phyloP scores from a whole-genome alignment of 2,797 vertebrate species.

The Lepilemur ruficaudatus region DNA sequence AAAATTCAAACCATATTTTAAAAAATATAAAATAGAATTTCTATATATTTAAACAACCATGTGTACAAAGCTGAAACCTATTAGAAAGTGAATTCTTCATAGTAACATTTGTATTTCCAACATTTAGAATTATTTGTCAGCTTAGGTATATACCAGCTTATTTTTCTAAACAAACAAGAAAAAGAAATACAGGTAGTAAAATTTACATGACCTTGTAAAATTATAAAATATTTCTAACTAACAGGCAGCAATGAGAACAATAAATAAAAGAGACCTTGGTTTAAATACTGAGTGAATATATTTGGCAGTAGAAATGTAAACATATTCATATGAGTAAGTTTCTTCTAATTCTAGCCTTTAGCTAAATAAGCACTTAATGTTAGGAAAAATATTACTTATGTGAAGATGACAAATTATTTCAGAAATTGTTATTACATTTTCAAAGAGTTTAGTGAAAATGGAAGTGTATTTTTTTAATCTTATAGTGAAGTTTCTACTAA shows the following conservation, averaged over 20 bases:
- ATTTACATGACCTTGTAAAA: background rate
- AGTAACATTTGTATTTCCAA: background rate
- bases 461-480: background rate
- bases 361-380: background rate
- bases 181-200: background rate
- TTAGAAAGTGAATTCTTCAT: background rate
- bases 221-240: background rate
- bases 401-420: background rate
- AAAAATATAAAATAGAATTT: background rate
- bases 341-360: background rate
- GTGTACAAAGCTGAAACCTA: background rate
- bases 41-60: background rate
- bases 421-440: background rate
- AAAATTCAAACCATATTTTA: background rate
- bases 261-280: background rate
- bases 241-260: background rate
- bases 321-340: background rate
- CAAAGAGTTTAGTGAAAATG: background rate
- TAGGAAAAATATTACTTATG: background rate
- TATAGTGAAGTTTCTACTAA: background rate
- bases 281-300: background rate
- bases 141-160: background rate
- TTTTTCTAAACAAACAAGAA: background rate
- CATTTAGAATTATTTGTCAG: background rate
- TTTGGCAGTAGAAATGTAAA: background rate